Conservation (phyloP, 2,113 vertebrate genomes). For the Sinocyclocheilus grahami region DNA sequence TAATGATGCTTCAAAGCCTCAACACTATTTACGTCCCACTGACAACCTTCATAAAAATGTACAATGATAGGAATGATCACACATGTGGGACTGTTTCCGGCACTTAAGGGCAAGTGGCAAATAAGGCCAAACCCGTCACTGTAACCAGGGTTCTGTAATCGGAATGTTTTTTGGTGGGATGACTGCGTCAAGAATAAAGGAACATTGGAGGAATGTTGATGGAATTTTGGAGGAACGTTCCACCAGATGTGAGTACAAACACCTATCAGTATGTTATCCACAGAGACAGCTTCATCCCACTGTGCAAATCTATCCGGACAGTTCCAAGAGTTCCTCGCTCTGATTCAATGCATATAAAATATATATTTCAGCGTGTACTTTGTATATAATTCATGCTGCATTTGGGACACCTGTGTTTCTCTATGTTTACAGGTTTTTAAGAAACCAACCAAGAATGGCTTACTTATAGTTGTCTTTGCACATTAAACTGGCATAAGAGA, state of each 20-base stretch:
- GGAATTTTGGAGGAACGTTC: not conserved
- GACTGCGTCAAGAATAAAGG: not conserved
- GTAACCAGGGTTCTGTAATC: not conserved
- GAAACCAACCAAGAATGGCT: not conserved
- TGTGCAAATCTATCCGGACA: slow-evolving; percentile 20
- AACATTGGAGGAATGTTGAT: not conserved
- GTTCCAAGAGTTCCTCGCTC: not conserved
- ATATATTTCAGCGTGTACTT: not conserved
- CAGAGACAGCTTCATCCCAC: slow-evolving; percentile 18
- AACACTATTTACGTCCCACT: slow-evolving; percentile 1
- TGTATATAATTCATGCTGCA: not conserved
- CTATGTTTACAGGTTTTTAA: not conserved
- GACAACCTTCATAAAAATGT: slow-evolving; percentile 7
- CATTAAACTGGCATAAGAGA: slow-evolving; percentile 1
- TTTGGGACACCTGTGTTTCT: not conserved
- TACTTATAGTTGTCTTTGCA: not conserved
- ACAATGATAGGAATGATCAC: not conserved
- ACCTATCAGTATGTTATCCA: slow-evolving; percentile 17
- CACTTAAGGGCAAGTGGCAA: not conserved
- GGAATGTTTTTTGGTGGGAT: not conserved
- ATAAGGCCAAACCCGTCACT: not conserved
- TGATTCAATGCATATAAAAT: not conserved
- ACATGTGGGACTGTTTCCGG: slow-evolving; percentile 14
- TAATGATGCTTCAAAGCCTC: not conserved
- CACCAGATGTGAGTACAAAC: slow-evolving; percentile 49